Base-by-base conservation (phyloP, 2,113 vertebrate species). In the Xenopus borealis region DNA sequence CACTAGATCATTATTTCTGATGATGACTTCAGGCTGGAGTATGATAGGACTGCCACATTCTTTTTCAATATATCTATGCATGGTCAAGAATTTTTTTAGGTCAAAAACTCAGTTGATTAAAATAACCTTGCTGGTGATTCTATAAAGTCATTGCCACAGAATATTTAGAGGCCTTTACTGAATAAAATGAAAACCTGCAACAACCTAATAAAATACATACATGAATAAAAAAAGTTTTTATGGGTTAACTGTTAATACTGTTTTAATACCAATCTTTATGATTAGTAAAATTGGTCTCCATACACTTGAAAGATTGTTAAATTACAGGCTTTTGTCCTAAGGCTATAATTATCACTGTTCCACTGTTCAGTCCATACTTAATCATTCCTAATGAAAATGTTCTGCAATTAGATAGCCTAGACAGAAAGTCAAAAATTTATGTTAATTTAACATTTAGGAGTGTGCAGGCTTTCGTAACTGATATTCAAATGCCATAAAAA, bases 331-430 rank as follows among this genome's bases (percentile, higher is more conserved):
- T 83, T 72, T 85, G 79, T 81, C 80, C 59, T 16, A 66, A 72
- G 78, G 71, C 82, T 83, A 83, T 68, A 83, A 86, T 86, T 82
- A 81, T 20, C 11, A 55, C 40, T 80, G 71, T 85, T 83, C 82
- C 71, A 53, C 80, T 80, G 65, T 40, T 55, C 88, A 80, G 23
- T 69, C 12, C 81, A 81, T 81, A 86, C 84, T 82, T 81, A 82
- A 81, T 82, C 12, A 0, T 65, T 71, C 73, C 72, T 86, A 87
- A 85, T 71, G 17, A 88, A 79, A 62, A 30, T 72, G 19, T n/a
- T 79, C 83, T 76, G 80, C 80, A 79, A 82, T 82, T 77, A 87
- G 69, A 80, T 81, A 81, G 57, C 78, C 69, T 12, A 53, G 66
- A 64, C 79, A 72, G 81, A 62, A n/a, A 58, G 65, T 80, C 40